Percentiles rank a stretch among this genome's conserved stretches.
phyloP scores from a whole-genome alignment of 2,888 invertebrate species.

The Leptura quadrifasciata region DNA sequence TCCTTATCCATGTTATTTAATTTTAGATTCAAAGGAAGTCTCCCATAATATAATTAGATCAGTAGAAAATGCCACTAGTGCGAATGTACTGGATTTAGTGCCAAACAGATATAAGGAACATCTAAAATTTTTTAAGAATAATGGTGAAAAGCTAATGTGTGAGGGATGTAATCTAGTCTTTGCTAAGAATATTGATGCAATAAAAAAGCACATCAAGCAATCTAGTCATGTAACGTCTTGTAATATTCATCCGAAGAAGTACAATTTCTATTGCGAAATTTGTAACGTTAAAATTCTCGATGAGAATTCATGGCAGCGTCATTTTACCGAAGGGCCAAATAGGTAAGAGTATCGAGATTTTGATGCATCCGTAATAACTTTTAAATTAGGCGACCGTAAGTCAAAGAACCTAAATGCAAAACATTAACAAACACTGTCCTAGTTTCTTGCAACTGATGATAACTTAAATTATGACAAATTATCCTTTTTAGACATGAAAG shows the following conservation, averaged over 20 bases:
- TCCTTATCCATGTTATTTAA: conserved; percentile 4
- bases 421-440: no score
- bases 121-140: conserved; percentile 48
- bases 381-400: no score
- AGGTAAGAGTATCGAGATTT: conserved; percentile 44
- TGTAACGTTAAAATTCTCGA: conserved; percentile 59
- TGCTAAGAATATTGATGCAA: conserved; percentile 33
- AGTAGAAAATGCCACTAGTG: conserved; percentile 49
- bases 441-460: no score
- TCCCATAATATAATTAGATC: conserved; percentile 58
- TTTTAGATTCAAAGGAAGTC: conserved; percentile 43
- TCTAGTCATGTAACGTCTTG: conserved; percentile 37
- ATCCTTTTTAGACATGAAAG: conserved; percentile 61
- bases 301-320: conserved; percentile 62
- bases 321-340: conserved; percentile 56
- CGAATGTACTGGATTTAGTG: conserved; percentile 49
- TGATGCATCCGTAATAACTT: not conserved
- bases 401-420: no score
- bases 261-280: conserved; percentile 66
- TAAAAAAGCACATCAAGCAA: conserved; percentile 58
- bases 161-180: conserved; percentile 54
- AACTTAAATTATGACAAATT: no score
- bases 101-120: conserved; percentile 59
- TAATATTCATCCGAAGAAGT: conserved; percentile 46
- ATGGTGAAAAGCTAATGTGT: conserved; percentile 47